Evolutionary conservation across 2,888 invertebrate species (phyloP), one percentile per base, ranked within the genome.

Genomic region (Apotomis capreana): DNA sequence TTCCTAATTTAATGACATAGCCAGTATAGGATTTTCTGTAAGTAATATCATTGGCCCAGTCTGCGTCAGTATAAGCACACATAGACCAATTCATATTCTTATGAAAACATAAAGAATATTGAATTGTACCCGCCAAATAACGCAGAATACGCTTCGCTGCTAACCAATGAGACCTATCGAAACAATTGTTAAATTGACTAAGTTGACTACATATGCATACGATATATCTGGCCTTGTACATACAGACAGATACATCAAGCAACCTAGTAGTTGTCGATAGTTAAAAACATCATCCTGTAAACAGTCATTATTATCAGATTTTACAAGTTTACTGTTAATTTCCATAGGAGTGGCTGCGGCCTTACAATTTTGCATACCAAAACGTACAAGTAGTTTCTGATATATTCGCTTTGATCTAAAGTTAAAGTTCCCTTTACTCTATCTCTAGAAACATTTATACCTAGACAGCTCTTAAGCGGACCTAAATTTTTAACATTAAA

Each of bases 91-190:
- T 58, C 57, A 0, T 37, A 58, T 37, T 37, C 6, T 57, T 37
- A 57, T 57, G 37, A 4, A 40, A 40, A 40, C 40, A 40, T 40
- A 40, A 40, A 40, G 40, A 40, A 40, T 40, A 40, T 4, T 40
- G 40, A 73, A 67, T 67, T 70, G 65, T 73, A 67, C 69, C 65
- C 69, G 49, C 70, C 69, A 69, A 67, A 58, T 37, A 58, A 58
- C 58, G 57, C n/a, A n/a, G n/a, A n/a, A n/a, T n/a, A n/a, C n/a
- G n/a, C n/a, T n/a, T n/a, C n/a, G n/a, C n/a, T n/a, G 58, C 58
- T 12, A 58, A 37, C 37, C 58, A 58, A 58, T 58, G 58, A 37
- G 58, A 4, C 4, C n/a, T n/a, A 37, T 36, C 57, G 37, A 58
- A 58, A 12, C 57, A 58, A 36, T 58, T 58, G 37, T 58, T 58